Evolutionary conservation across 2,797 vertebrate species (phyloP), one percentile per base, ranked within the genome.

Genomic region (Micrastur ruficollis): DNA sequence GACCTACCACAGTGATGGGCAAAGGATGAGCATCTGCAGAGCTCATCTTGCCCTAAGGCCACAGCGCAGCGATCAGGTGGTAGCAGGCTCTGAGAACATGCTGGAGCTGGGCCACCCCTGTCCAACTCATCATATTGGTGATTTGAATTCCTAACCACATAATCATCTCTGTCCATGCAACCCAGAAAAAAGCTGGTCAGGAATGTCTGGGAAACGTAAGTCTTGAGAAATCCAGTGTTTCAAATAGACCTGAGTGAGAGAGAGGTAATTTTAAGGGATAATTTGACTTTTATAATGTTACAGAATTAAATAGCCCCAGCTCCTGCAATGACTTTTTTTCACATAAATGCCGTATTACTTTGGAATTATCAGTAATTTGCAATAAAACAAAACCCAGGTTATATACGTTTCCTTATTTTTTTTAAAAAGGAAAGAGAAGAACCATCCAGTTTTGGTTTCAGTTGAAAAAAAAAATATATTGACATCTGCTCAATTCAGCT

Each of bases 1-100:
- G 95, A 95, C 95, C 97, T 31, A 82, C 94, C 95, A 93, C 93
- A 78, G 90, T 4, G 89, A n/a, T 55, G 84, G 81, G 90, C 88
- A 81, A 8, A 53, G 84, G 81, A 85, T 61, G 95, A 97, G 89
- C 61, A 65, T 78, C 78, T 94, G 94, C 71, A 90, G 90, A 71
- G 55, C 91, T 95, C 83, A 3, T 93, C 72, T 63, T 86, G 71
- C 93, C 92, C 82, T 23, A 2, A 9, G 90, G 95, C 71, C 32
- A 2, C 3, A 6, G 53, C 70, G 44, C 82, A 65, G 79, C n/a
- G 59, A 9, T 87, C 90, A 71, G 93, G 92, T 46, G 78, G 92
- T 8, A 65, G 92, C 92, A 90, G 67, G 84, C 56, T 93, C 89
- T 17, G 56, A 80, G 74, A 20, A 17, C 2, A 4, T 8, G 56